These are phyloP conservation scores for Capromys pilorides DNA, from an alignment of 2,797 vertebrate species.

Conservation along the genomic window DNA sequence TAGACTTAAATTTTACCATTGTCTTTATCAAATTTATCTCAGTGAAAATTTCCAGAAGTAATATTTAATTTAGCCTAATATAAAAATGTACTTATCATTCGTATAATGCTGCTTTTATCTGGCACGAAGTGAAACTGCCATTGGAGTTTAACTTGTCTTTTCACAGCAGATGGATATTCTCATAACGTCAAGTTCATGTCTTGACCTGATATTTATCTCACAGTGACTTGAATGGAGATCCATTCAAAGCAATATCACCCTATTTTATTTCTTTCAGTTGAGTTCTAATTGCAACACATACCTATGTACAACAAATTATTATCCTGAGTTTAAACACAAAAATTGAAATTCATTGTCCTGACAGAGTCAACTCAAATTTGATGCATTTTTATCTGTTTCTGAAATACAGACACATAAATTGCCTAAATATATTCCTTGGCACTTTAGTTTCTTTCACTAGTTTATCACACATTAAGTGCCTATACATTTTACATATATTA, in stretches of 20 bases:
- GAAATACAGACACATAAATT: neutral
- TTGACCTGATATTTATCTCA: too few species aligned
- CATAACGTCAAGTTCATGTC: too few species aligned
- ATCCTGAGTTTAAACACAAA: neutral
- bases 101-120: neutral
- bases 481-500: neutral
- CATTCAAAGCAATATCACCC: too few species aligned
- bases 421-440: neutral
- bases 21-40: neutral
- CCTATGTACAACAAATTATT: neutral
- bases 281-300: too few species aligned
- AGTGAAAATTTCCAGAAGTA: neutral
- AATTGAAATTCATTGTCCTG: neutral
- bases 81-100: neutral
- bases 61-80: neutral
- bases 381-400: neutral
- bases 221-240: too few species aligned
- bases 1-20: neutral
- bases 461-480: neutral
- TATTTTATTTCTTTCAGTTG: too few species aligned
- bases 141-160: too few species aligned
- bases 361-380: neutral
- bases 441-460: neutral
- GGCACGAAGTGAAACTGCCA: neutral
- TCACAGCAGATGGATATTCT: too few species aligned